A percentile compares a stretch with the other conserved stretches of the same genome.
Conservation (phyloP, 2,113 vertebrate genomes). For the Gymnobelideus leadbeateri region DNA sequence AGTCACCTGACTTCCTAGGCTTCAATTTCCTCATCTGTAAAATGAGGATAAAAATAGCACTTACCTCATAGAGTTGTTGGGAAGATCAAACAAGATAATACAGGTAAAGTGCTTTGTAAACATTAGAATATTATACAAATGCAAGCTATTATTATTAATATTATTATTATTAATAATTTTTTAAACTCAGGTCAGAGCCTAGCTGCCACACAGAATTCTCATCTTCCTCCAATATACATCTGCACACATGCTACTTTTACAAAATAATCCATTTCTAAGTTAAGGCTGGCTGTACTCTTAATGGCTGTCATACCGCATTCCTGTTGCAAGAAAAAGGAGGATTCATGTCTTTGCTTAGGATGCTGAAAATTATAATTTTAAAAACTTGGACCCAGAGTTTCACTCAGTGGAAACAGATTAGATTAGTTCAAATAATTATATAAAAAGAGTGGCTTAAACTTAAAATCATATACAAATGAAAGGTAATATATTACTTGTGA, state of each 20-base stretch:
- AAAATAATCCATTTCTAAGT: background rate
- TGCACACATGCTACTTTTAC: background rate
- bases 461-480: background rate
- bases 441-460: too few relatives aligned
- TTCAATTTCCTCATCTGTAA: background rate
- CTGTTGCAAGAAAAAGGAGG: background rate
- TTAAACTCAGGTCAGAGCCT: background rate
- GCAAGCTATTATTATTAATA: background rate
- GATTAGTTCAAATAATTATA: background rate
- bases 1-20: background rate
- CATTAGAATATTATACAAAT: background rate
- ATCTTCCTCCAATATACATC: background rate
- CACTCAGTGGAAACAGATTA: background rate
- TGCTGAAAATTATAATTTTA: background rate
- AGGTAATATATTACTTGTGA: background rate
- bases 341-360: background rate
- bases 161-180: background rate
- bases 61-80: background rate
- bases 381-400: background rate
- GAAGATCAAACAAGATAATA: background rate
- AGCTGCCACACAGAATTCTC: background rate
- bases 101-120: background rate
- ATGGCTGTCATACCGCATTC: background rate
- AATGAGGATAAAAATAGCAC: background rate
- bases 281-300: background rate